Conservation (phyloP, 53 echinoderm and acorn worm species). For the Zoroaster sp. region DNA sequence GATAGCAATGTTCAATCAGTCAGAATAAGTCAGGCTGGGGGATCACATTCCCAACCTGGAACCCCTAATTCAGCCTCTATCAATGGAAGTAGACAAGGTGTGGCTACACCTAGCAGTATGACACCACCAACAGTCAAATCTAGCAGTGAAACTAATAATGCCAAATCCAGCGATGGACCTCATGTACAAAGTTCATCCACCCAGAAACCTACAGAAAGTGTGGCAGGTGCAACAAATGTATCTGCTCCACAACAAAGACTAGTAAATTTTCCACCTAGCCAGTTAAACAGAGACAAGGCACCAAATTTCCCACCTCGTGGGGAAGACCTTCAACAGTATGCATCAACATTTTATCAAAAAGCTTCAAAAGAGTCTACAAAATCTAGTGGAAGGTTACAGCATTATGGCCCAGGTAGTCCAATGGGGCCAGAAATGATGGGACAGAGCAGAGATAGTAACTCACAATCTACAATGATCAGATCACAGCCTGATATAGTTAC, state of each 20-base stretch:
- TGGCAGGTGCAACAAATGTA: constrained; percentile 22
- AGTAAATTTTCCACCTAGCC: constrained; percentile 96
- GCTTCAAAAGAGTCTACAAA: constrained; percentile 71
- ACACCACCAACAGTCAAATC: constrained; percentile 48
- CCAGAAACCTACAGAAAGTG: constrained; percentile 30
- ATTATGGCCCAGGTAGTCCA: constrained; percentile 92
- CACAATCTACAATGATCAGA: constrained; percentile 47
- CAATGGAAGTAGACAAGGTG: constrained; percentile 30
- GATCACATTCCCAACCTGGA: constrained; percentile 56
- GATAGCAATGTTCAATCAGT: constrained; percentile 45
- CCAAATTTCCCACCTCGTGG: constrained; percentile 99
- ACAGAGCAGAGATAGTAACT: constrained; percentile 39
- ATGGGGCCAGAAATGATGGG: constrained; percentile 82
- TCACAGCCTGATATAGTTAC: constrained; percentile 37
- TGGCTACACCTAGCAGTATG: constrained; percentile 43
- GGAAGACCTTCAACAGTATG: constrained; percentile 95
- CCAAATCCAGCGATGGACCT: constrained; percentile 43
- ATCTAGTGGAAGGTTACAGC: constrained; percentile 65
- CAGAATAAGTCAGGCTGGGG: constrained; percentile 45
- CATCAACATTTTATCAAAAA: constrained; percentile 98
- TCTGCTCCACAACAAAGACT: constrained; percentile 75
- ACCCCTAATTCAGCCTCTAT: constrained; percentile 35
- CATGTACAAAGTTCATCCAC: constrained; percentile 26
- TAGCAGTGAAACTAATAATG: neutral
- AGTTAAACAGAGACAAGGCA: constrained; percentile 95